Conservation (phyloP, 2,888 invertebrate species). For the Eucera pruinosa region DNA sequence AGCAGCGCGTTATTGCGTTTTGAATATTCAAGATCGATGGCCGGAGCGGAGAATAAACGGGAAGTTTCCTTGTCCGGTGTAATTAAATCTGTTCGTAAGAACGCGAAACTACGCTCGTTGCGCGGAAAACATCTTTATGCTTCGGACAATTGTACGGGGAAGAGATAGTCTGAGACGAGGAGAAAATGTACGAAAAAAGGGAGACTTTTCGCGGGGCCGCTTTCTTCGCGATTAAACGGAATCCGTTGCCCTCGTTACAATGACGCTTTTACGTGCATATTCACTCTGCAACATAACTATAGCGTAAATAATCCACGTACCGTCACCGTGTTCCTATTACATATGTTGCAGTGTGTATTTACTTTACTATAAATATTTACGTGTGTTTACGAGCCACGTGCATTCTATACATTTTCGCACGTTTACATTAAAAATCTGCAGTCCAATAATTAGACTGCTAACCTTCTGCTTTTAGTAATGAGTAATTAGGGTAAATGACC, state of each 20-base stretch:
- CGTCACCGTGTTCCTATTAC: too few species aligned
- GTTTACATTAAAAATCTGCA: too few species aligned
- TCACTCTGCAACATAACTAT: too few species aligned
- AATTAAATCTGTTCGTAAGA: slow-evolving; percentile 38
- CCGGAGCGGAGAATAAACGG: background rate
- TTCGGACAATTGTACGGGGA: background rate
- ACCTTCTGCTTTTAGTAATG: too few species aligned
- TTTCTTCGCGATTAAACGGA: slow-evolving; percentile 31
- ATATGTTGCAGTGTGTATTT: too few species aligned
- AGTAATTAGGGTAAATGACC: too few species aligned
- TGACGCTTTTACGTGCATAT: background rate
- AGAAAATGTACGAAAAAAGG: background rate
- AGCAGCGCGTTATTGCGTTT: too few species aligned
- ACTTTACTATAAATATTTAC: too few species aligned
- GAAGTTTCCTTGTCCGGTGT: background rate
- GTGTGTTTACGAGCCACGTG: too few species aligned
- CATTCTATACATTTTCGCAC: too few species aligned
- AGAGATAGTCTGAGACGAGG: background rate
- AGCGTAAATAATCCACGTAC: too few species aligned
- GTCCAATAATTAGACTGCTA: too few species aligned
- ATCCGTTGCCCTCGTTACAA: slow-evolving; percentile 11
- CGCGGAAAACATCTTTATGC: slow-evolving; percentile 27
- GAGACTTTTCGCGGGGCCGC: background rate
- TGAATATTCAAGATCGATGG: slow-evolving; percentile 5
- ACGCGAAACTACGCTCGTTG: slow-evolving; percentile 1